Base-by-base conservation (phyloP, 2,113 vertebrate species). In the Brevimyrus niger region DNA sequence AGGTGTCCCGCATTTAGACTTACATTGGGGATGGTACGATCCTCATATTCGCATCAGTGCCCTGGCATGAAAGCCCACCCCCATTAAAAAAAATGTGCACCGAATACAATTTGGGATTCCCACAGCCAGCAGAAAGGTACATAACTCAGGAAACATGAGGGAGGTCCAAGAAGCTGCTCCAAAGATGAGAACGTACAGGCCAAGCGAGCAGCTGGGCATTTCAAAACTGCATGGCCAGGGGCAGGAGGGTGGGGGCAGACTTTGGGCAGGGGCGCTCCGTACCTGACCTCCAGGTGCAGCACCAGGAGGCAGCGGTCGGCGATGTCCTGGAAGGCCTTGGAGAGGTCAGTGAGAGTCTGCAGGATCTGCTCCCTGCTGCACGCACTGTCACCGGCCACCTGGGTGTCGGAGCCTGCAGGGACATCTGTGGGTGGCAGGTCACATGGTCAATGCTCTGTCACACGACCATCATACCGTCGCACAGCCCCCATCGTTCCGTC, bases 201-300 rank as follows among this genome's bases (percentile, higher is more conserved):
- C 9, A 50, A 48, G 44, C 27, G 17, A n/a, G 4, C 10, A 86
- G 23, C 83, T 80, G 73, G 73, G 73, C 10, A 17, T 27, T 47
- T 23, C 19, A 47, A 21, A 23, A n/a, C 46, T 23, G 44, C 44
- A 47, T 48, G 85, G 23, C 19, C 10, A 17, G 44, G 82, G 35
- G 44, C 13, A 31, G 61, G 48, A 23, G 51, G 42, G 85, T 9
- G 48, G 53, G 35, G 31, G 13, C 31, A n/a, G 58, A 9, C 1
- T 44, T 11, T 44, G 31, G 35, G 10, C 15, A 10, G n/a, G 15
- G 27, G 21, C 8, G 5, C 19, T 42, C 51, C 95, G 0, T 96
- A 99, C 98, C 98, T 98, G 95, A 99, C 97, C 95, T 99, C 98
- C 95, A 99, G 92, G 92, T 99, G 98, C 21, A 99, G 93, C 10